These are phyloP conservation scores for Verasper variegatus DNA, from an alignment of 2,113 vertebrate genomes.

Conservation along the genomic window DNA sequence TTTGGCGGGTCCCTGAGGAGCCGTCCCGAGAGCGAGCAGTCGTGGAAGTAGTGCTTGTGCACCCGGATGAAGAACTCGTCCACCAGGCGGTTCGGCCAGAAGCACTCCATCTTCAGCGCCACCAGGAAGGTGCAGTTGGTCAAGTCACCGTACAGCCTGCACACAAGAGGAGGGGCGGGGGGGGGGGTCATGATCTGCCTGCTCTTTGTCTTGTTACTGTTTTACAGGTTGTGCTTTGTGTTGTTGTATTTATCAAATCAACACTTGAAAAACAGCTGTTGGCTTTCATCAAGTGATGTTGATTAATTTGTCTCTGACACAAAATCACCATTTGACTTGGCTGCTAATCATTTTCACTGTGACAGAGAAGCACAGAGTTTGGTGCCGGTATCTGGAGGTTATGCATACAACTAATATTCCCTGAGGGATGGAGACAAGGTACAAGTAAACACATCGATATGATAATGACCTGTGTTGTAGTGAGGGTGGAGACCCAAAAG, in stretches of 20 bases:
- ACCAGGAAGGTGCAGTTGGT: conserved; percentile 89
- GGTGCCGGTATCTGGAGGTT: no score
- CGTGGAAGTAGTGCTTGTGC: conserved; percentile 89
- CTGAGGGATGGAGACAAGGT: no score
- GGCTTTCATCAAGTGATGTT: no score
- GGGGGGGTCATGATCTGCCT: not conserved
- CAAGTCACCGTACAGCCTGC: conserved; percentile 87
- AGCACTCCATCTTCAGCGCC: conserved; percentile 85
- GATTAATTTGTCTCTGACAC: no score
- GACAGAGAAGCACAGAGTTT: no score
- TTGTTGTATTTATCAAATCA: not conserved
- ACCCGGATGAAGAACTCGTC: conserved; percentile 90
- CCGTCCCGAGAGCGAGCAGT: conserved; percentile 87
- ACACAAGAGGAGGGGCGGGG: conserved; percentile 13
- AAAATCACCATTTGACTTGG: no score
- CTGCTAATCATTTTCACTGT: no score
- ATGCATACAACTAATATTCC: no score
- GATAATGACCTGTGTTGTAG: no score
- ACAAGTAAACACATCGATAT: no score
- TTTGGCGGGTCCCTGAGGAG: conserved; percentile 88
- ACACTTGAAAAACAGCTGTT: no score
- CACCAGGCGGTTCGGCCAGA: conserved; percentile 92
- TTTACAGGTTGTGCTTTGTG: not conserved
- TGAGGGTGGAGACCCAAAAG: no score
- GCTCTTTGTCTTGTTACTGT: not conserved